These are phyloP conservation scores for Limenitis camilla DNA, from an alignment of 2,888 invertebrate species.

Conservation along the genomic window DNA sequence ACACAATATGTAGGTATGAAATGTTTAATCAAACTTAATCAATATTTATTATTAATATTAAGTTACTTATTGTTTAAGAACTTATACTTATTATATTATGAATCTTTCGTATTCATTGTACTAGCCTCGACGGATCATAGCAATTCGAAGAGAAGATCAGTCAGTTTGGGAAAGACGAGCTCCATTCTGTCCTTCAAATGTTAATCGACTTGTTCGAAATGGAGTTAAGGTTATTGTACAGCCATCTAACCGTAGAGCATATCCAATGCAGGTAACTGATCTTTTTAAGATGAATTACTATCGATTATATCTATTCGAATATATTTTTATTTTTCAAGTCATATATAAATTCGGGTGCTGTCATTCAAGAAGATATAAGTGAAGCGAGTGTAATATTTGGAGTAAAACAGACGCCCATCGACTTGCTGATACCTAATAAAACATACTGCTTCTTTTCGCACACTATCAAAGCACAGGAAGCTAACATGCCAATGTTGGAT, in stretches of 20 bases:
- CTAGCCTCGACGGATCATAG: slow-evolving; percentile 82
- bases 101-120: slow-evolving; percentile 9
- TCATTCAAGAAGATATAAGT: slow-evolving; percentile 95
- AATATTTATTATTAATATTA: too few relatives aligned
- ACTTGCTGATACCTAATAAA: slow-evolving; percentile 93
- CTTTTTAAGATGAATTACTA: neutral
- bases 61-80: neutral
- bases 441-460: slow-evolving; percentile 99
- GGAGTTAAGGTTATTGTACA: slow-evolving; percentile 98
- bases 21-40: too few relatives aligned
- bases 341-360: slow-evolving; percentile 94
- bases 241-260: slow-evolving; percentile 97
- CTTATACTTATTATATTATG: neutral
- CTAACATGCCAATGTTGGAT: slow-evolving; percentile 97
- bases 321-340: slow-evolving; percentile 66
- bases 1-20: too few relatives aligned
- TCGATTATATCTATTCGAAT: neutral
- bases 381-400: slow-evolving; percentile 98
- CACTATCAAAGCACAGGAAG: slow-evolving; percentile 99
- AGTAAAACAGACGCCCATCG: slow-evolving; percentile 95
- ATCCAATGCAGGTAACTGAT: slow-evolving; percentile 89
- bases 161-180: slow-evolving; percentile 97
- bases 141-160: slow-evolving; percentile 92
- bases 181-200: slow-evolving; percentile 93
- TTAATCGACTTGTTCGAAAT: slow-evolving; percentile 87